phyloP scores from a whole-genome alignment of 1,140 invertebrate species.

The Scaptomyza graminum region DNA sequence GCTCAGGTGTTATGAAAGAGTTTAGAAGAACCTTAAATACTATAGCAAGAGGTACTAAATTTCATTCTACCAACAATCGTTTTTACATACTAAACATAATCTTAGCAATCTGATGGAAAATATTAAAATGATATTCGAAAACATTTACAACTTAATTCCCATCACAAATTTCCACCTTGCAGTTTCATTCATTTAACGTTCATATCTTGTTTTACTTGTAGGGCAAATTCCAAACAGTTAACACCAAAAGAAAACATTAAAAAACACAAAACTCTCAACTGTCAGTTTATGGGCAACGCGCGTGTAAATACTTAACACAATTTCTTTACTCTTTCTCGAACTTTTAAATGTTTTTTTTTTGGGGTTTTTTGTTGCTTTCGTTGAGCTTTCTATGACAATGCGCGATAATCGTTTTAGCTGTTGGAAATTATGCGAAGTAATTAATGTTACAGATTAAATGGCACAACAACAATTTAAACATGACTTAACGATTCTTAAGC shows the following conservation, averaged over 20 bases:
- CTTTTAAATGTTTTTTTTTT: neutral
- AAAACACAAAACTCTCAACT: neutral
- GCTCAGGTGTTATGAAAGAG: no score
- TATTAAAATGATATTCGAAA: no score
- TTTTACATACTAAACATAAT: no score
- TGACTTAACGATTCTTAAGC: constrained; percentile 10
- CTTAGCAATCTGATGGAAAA: no score
- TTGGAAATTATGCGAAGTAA: constrained; percentile 67
- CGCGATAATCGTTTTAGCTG: constrained; percentile 64
- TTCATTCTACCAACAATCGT: no score
- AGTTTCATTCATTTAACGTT: constrained; percentile 18
- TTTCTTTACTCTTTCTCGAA: constrained; percentile 42
- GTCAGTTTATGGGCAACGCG: constrained; percentile 60
- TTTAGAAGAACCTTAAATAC: no score
- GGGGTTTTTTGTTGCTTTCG: constrained; percentile 53
- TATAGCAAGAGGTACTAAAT: no score
- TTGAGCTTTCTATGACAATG: constrained; percentile 70
- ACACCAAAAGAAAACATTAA: constrained; percentile 20
- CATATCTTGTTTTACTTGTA: constrained; percentile 29
- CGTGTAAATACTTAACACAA: constrained; percentile 82
- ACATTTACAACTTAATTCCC: no score
- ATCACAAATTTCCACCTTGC: no score
- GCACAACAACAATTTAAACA: constrained; percentile 12
- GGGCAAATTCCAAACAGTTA: constrained; percentile 36
- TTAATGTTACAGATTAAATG: constrained; percentile 53